Evolutionary conservation across 2,888 invertebrate genomes (phyloP).

Genomic region (Cactoblastis cactorum): DNA sequence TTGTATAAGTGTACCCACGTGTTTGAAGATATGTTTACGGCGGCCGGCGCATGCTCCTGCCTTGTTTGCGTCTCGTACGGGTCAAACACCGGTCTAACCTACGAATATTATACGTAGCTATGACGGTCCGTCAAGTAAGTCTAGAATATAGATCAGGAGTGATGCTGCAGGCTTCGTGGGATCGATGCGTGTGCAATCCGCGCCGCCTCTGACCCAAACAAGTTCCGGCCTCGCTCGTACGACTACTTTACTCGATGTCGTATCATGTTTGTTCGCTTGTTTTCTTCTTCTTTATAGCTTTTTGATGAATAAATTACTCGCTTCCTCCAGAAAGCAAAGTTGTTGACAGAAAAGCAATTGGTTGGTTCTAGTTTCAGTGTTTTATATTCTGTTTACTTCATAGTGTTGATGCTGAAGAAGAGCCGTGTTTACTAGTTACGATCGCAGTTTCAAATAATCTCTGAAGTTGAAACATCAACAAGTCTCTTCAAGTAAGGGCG

Average conservation of each 20-base stretch:
- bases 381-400: neutral
- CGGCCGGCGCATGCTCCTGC: conserved; percentile 66
- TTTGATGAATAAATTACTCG: conserved; percentile 11
- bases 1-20: conserved; percentile 41
- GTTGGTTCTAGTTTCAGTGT: neutral
- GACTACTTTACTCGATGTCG: conserved; percentile 2
- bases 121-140: conserved; percentile 59
- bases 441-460: neutral
- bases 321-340: neutral
- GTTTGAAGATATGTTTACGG: conserved; percentile 68
- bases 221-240: conserved; percentile 21
- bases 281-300: conserved; percentile 6
- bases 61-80: conserved; percentile 64
- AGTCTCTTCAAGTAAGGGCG: neutral
- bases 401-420: neutral
- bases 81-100: conserved; percentile 74
- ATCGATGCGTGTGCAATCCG: conserved; percentile 16
- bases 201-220: conserved; percentile 17
- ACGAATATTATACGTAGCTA: conserved; percentile 54
- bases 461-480: neutral
- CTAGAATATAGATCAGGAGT: conserved; percentile 50
- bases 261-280: conserved; percentile 3
- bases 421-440: neutral
- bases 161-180: conserved; percentile 28
- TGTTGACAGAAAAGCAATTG: conserved; percentile 7